Evolutionary conservation across 37 sponge, comb jelly and placozoan genomes (phyloP), one percentile per base, ranked within the genome.

Genomic region (Axinella damicornis): DNA sequence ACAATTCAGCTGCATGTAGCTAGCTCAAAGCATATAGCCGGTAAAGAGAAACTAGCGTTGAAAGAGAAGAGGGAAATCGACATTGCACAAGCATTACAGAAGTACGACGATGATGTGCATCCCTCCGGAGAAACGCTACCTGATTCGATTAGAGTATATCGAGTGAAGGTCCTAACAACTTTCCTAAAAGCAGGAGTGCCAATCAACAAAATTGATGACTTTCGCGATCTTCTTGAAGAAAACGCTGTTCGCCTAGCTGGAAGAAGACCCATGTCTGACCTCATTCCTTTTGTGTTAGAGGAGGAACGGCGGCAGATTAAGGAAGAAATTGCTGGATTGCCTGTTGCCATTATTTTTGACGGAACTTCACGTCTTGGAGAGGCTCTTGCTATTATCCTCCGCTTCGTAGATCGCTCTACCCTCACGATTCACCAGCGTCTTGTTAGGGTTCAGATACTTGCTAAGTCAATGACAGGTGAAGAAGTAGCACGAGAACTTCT

Each of bases 161-260:
- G 53, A 35, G 65, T 78, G 13, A 78, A 78, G 28, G 79, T 78
- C 5, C 36, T 78, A 16, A 61, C 41, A 20, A 22, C 54, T 1
- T 36, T 78, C 16, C 66, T 78, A 13, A 78, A 33, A 63, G 79
- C 79, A 34, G 79, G 79, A 31, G 34, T 78, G 35, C 66, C 79
- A 74, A 40, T 46, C 9, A 46, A 46, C 46, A 46, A 46, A 46
- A 46, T 46, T 46, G 46, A 46, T 33, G 5, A 56, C 31, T 52
- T 76, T 76, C 79, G 66, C 35, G 79, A 58, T 11, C 18, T 78
- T 33, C 24, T 78, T 34, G 66, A 78, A 63, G 79, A 57, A 24
- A 30, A 38, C 63, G 66, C 62, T 21, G 35, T 35, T 16, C 13
- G 22, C 2, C 40, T 78, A 35, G 2, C 65, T 78, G 11, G 30